Conservation (phyloP, 2,113 vertebrate species). For the Elgaria multicarinata region DNA sequence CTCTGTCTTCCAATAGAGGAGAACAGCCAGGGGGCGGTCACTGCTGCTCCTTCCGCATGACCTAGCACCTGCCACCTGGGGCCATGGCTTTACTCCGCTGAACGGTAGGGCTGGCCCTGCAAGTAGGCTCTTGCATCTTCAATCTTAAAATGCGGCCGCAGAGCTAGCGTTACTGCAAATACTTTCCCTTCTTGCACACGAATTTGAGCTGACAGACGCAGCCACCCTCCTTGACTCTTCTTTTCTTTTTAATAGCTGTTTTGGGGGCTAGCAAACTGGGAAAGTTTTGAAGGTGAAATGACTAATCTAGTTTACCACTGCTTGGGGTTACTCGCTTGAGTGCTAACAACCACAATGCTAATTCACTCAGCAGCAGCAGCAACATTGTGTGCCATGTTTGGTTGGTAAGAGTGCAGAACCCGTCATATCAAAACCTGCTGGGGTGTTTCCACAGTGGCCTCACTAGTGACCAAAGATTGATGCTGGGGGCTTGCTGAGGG, state of each 20-base stretch:
- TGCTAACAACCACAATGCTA: conserved; percentile 71
- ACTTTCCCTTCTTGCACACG: not conserved
- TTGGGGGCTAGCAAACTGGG: conserved; percentile 56
- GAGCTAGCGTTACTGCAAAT: fast-evolving
- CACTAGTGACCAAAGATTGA: conserved; percentile 2
- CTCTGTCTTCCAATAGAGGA: no score
- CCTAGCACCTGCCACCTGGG: no score
- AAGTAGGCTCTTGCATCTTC: not conserved
- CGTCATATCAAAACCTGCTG: conserved; percentile 52
- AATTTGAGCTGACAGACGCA: not conserved
- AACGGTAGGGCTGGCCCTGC: no score
- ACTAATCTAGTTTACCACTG: conserved; percentile 67
- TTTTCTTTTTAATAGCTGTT: conserved; percentile 34
- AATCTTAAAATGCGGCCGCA: no score
- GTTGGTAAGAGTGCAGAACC: conserved; percentile 36
- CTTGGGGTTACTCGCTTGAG: conserved; percentile 33
- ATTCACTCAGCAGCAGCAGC: not conserved
- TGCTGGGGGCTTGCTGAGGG: not conserved
- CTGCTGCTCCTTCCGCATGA: no score
- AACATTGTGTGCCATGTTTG: conserved; percentile 44
- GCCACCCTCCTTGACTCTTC: not conserved
- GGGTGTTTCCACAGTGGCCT: conserved; percentile 38
- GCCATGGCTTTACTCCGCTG: no score
- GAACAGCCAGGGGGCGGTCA: no score
- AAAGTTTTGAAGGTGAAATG: conserved; percentile 70